Percentiles rank a stretch among this genome's conserved stretches.
phyloP scores from a whole-genome alignment of 2,113 vertebrate species.

The Abramis brama region DNA sequence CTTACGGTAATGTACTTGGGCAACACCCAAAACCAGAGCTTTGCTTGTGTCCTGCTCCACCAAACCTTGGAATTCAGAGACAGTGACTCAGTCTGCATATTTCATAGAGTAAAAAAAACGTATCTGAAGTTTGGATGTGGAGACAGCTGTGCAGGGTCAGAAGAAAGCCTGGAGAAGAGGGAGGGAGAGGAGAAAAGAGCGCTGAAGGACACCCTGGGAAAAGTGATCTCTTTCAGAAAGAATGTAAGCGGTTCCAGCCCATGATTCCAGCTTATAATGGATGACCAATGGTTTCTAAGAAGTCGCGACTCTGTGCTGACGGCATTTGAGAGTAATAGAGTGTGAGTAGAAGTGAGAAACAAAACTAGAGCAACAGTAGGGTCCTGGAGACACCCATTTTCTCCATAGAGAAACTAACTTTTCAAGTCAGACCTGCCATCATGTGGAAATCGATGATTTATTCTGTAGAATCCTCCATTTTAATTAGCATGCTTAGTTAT shows the following conservation, averaged over 20 bases:
- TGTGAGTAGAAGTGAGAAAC: constrained; percentile 4
- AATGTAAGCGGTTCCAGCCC: constrained; percentile 28
- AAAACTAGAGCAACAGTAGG: not conserved
- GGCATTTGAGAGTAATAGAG: not conserved
- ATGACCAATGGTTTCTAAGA: constrained; percentile 38
- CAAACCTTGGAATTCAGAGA: constrained; percentile 42
- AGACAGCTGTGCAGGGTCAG: constrained; percentile 40
- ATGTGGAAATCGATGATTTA: not conserved
- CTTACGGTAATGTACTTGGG: not conserved
- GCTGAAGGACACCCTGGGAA: constrained; percentile 34
- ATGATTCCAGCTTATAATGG: constrained; percentile 38
- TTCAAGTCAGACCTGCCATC: not conserved
- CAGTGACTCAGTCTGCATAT: constrained; percentile 37
- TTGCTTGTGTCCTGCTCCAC: constrained; percentile 6
- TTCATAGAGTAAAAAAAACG: not conserved
- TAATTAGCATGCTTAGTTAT: not conserved
- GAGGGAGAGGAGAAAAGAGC: not conserved
- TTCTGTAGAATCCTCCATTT: not conserved
- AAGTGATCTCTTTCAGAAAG: constrained; percentile 50
- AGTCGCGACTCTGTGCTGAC: not conserved
- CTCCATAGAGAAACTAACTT: not conserved
- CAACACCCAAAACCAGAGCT: constrained; percentile 6
- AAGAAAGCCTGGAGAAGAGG: not conserved
- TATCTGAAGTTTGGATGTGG: constrained; percentile 29
- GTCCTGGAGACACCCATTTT: not conserved